Percentiles rank a stretch among this genome's conserved stretches.
Evolutionary conservation across 2,797 vertebrate genomes (phyloP).

Genomic region (Lagocephalus sceleratus): DNA sequence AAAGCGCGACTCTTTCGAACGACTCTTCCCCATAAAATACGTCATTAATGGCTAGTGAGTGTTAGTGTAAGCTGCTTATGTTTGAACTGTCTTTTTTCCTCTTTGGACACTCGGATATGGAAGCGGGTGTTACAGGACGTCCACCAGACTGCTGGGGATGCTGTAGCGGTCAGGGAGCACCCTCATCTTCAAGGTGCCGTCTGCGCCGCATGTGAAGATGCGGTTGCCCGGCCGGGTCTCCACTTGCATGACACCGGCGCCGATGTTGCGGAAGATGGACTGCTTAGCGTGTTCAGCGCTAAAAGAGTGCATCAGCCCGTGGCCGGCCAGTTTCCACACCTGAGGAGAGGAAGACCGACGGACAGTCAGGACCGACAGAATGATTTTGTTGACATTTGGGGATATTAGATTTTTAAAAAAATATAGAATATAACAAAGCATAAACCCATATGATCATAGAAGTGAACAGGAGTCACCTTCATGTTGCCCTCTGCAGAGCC

Average conservation of each 20-base stretch:
- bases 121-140: constrained; percentile 79
- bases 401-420: no score
- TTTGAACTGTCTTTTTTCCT: constrained; percentile 26
- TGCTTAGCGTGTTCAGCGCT: constrained; percentile 95
- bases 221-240: constrained; percentile 88
- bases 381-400: neutral
- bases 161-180: constrained; percentile 92
- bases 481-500: constrained; percentile 98
- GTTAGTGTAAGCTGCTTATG: constrained; percentile 41
- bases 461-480: constrained; percentile 78
- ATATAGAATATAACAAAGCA: no score
- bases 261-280: constrained; percentile 97
- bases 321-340: constrained; percentile 93
- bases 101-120: constrained; percentile 33
- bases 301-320: constrained; percentile 93
- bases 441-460: no score
- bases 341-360: constrained; percentile 45
- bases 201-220: constrained; percentile 96
- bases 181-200: constrained; percentile 96
- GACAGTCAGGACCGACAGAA: neutral
- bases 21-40: constrained; percentile 34
- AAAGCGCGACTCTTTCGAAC: constrained; percentile 42
- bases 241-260: constrained; percentile 93
- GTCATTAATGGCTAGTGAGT: constrained; percentile 47
- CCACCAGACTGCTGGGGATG: constrained; percentile 85